Percentiles rank a stretch among this genome's conserved stretches.
Evolutionary conservation across 2,113 vertebrate species (phyloP).

Genomic region (Alouatta palliata): DNA sequence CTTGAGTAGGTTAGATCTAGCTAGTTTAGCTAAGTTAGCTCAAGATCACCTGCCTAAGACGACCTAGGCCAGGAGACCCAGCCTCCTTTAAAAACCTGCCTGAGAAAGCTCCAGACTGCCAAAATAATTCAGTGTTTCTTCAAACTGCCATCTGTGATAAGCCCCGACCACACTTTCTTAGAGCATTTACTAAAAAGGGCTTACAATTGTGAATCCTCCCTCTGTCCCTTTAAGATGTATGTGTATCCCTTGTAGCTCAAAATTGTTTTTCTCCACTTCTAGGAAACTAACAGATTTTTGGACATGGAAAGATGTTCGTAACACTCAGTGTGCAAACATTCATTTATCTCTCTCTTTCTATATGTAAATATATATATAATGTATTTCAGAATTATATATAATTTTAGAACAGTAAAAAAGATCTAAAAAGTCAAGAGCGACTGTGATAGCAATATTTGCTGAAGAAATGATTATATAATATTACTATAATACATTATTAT

Average conservation of each 20-base stretch:
- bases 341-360: background rate
- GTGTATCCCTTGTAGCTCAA: background rate
- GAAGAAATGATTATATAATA: too few species aligned
- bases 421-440: too few species aligned
- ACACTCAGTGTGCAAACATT: background rate
- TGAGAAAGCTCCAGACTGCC: background rate
- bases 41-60: background rate
- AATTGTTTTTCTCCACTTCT: background rate
- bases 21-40: background rate
- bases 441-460: too few species aligned
- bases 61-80: background rate
- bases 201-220: background rate
- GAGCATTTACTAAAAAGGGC: background rate
- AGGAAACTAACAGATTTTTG: background rate
- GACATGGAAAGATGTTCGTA: background rate
- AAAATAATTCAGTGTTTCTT: background rate
- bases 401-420: too few species aligned
- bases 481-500: too few species aligned
- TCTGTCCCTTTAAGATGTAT: background rate
- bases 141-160: background rate
- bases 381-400: too few species aligned
- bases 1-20: too few species aligned
- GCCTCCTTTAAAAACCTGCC: background rate
- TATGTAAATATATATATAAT: too few species aligned
- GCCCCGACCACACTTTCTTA: background rate